Evolutionary conservation across 2,888 invertebrate genomes (phyloP), one percentile per base, ranked within the genome.

Genomic region (Hypselothyrea guttata): DNA sequence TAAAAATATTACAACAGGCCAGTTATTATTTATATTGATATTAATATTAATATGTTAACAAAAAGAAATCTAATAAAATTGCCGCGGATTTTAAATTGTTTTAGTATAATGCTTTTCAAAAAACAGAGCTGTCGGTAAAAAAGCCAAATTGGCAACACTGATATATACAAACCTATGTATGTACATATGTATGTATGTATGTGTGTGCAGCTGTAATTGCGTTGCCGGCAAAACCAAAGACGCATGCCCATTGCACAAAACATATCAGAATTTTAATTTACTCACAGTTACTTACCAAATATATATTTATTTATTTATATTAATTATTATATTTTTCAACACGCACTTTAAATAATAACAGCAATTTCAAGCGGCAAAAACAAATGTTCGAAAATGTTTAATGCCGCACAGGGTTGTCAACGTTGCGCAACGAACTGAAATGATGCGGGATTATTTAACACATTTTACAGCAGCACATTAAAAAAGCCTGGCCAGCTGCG

Each of bases 401-500:
- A 22, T 22, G 22, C 22, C 22, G 22, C 3, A 2, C 48, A 68
- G 67, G 33, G 67, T 51, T 68, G 49, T 15, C 67, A 22, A 22
- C 22, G 2, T 22, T 5, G 22, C 22, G n/a, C n/a, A n/a, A 22
- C 22, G 2, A 22, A 22, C 2, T 5, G 22, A 22, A 22, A 22
- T 22, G 22, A 4, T 22, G 2, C 22, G 22, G 22, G 22, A 2
- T 35, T 44, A 49, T 49, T 62, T 68, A 69, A 45, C 7, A 13
- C 16, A 16, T 33, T 51, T 27, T 9, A 4, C 12, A 1, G 12
- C 11, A 5, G 5, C 22, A 4, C 13, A 8, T 34, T 4, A 4
- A 15, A 13, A 27, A 9, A 7, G 11, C 1, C 28, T 7, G 22
- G 1, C 7, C 5, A 1, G 13, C 4, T 34, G n/a, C 9, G 4